A percentile compares a stretch with the other conserved stretches of the same genome.
Conservation (phyloP, 2,888 invertebrate species). For the Idaea aversata region DNA sequence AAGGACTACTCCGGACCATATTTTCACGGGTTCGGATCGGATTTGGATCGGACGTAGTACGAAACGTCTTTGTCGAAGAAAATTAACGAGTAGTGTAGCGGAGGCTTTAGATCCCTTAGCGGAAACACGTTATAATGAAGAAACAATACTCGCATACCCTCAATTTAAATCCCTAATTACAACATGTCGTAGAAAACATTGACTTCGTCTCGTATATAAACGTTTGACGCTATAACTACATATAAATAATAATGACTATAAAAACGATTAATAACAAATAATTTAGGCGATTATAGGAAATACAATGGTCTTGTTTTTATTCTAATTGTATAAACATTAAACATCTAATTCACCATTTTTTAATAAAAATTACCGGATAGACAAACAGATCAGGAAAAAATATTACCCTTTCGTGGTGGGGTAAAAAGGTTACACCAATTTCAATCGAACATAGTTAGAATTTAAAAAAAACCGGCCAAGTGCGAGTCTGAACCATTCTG, state of each 20-base stretch:
- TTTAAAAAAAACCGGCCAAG: too few relatives aligned
- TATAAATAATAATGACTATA: conserved; percentile 34
- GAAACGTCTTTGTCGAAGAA: too few relatives aligned
- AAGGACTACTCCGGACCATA: too few relatives aligned
- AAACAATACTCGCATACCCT: conserved; percentile 13
- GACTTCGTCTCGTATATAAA: conserved; percentile 38
- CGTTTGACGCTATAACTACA: conserved; percentile 51
- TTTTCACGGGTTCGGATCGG: too few relatives aligned
- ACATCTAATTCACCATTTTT: conserved; percentile 10
- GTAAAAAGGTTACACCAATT: too few relatives aligned
- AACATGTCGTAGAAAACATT: conserved; percentile 12
- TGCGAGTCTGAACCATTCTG: too few relatives aligned
- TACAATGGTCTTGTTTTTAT: conserved; percentile 21
- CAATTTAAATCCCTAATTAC: neutral
- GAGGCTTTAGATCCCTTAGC: too few relatives aligned
- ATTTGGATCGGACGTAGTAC: too few relatives aligned
- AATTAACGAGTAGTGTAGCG: too few relatives aligned
- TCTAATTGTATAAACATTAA: neutral
- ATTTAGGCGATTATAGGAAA: conserved; percentile 32
- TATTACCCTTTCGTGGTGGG: too few relatives aligned
- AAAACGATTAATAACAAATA: conserved; percentile 27
- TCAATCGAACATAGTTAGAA: too few relatives aligned
- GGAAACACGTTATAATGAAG: conserved; percentile 8
- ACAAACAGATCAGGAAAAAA: too few relatives aligned
- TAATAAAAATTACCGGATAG: neutral